Evolutionary conservation across 23 tunicate genomes (phyloP).

Genomic region (Ciona savignyi): DNA sequence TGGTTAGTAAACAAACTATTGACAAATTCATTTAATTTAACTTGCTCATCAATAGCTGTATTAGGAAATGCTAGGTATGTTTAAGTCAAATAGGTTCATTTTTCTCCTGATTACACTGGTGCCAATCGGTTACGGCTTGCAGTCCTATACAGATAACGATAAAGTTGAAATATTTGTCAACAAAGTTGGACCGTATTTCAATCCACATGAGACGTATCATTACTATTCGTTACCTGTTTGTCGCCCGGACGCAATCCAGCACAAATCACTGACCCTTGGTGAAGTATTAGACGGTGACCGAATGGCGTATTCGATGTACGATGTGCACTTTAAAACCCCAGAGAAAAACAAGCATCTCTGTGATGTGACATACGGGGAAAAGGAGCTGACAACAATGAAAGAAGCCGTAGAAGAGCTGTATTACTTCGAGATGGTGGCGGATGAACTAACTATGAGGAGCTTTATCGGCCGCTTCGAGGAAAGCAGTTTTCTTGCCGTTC

Average conservation of each 20-base stretch:
- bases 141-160: constrained; percentile 56
- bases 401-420: constrained; percentile 94
- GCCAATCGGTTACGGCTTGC: no score
- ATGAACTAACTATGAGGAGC: constrained; percentile 75
- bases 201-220: constrained; percentile 99
- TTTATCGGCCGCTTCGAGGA: constrained; percentile 93
- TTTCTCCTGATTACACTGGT: no score
- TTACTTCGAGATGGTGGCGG: constrained; percentile 92
- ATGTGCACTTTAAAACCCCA: constrained; percentile 40
- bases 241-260: constrained; percentile 78
- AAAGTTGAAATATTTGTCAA: constrained; percentile 86
- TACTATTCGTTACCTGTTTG: constrained; percentile 94
- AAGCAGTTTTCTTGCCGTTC: constrained; percentile 68
- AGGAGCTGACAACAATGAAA: constrained; percentile 45
- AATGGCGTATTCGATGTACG: constrained; percentile 90
- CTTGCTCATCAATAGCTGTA: no score
- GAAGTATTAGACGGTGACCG: constrained; percentile 96
- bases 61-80: no score
- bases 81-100: no score
- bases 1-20: no score
- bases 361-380: constrained; percentile 27
- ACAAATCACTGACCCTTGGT: constrained; percentile 81
- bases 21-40: no score
- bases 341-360: constrained; percentile 37
- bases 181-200: constrained; percentile 98